Evolutionary conservation across 2,797 vertebrate genomes (phyloP).

Genomic region (Phrynocephalus forsythii): DNA sequence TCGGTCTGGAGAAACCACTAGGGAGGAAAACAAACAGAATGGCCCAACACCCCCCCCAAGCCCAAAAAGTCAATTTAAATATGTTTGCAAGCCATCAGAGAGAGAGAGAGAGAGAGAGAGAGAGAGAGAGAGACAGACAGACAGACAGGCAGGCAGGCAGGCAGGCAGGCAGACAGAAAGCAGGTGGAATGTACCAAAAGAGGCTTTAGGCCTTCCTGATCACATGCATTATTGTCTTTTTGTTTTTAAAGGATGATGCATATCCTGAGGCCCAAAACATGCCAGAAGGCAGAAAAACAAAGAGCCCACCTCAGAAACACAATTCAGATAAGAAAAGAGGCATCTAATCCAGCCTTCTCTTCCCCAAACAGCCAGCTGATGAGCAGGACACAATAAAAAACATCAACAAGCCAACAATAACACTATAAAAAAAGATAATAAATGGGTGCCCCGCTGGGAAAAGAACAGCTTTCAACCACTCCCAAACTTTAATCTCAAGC

Average conservation of each 20-base stretch:
- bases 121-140: not conserved
- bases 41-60: no score
- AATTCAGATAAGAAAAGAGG: not conserved
- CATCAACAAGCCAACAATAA: no score
- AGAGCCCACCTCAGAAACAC: not conserved
- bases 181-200: not conserved
- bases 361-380: not conserved
- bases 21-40: not conserved
- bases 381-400: no score
- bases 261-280: not conserved
- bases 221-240: no score
- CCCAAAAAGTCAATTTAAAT: no score
- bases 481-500: no score
- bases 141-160: not conserved
- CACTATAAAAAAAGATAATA: no score
- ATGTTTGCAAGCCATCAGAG: no score
- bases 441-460: no score
- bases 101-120: no score
- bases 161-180: not conserved
- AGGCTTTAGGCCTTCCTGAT: not conserved
- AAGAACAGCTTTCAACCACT: no score
- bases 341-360: not conserved
- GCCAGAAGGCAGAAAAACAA: not conserved
- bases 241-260: not conserved
- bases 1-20: not conserved